These are phyloP conservation scores for Parnassius orleans DNA, from an alignment of 2,888 invertebrate genomes.

Conservation along the genomic window DNA sequence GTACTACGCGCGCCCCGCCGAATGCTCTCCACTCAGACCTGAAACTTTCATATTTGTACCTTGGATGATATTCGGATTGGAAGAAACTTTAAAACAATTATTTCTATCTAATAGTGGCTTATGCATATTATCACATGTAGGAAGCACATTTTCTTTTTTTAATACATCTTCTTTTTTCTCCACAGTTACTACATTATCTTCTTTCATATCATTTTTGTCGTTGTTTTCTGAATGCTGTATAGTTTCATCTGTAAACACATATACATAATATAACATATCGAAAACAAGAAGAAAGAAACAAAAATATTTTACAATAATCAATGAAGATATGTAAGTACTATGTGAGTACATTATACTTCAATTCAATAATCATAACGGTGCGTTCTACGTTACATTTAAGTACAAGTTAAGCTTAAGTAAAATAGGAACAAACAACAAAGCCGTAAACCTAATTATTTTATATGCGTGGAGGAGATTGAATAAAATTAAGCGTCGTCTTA, in stretches of 20 bases:
- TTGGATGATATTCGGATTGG: constrained; percentile 5
- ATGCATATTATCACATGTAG: constrained; percentile 65
- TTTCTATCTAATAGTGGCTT: constrained; percentile 58
- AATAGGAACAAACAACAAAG: constrained; percentile 19
- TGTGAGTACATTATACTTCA: too few species aligned
- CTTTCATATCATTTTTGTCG: constrained; percentile 28
- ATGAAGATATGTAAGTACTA: too few species aligned
- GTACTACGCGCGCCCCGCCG: too few species aligned
- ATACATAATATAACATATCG: too few species aligned
- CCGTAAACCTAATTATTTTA: constrained; percentile 19
- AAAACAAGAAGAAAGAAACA: too few species aligned
- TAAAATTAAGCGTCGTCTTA: constrained; percentile 27
- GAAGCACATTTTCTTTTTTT: constrained; percentile 48
- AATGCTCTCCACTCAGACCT: too few species aligned
- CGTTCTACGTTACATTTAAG: neutral
- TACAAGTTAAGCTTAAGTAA: constrained; percentile 10
- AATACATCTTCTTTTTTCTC: constrained; percentile 43
- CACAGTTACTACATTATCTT: constrained; percentile 35
- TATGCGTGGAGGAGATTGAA: constrained; percentile 26
- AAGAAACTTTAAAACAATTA: constrained; percentile 1
- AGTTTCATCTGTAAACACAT: constrained; percentile 49
- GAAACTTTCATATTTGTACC: neutral
- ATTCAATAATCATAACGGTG: too few species aligned
- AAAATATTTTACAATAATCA: too few species aligned
- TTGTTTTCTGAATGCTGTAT: constrained; percentile 43